phyloP scores from a whole-genome alignment of 2,888 invertebrate genomes.

The Nasonia oneida region DNA sequence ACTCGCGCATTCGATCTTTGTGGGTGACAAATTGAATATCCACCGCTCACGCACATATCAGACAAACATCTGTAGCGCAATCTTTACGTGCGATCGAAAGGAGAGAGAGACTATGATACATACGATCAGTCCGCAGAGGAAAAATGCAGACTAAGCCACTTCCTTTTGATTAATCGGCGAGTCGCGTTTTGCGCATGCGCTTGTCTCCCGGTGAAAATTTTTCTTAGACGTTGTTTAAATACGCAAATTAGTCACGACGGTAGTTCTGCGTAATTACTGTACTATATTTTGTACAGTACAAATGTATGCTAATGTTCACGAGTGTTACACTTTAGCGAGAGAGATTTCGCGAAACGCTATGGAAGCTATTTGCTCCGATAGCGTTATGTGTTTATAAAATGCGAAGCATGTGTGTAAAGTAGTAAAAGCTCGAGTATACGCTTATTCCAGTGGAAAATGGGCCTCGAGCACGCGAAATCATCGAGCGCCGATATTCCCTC shows the following conservation, averaged over 20 bases:
- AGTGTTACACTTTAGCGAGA: neutral
- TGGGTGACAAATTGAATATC: slow-evolving; percentile 6
- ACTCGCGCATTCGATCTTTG: neutral
- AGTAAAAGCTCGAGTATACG: slow-evolving; percentile 9
- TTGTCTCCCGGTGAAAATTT: slow-evolving; percentile 27
- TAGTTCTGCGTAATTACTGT: slow-evolving; percentile 9
- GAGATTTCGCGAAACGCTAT: neutral
- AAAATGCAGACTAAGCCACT: neutral
- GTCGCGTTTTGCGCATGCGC: neutral
- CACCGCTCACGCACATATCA: neutral
- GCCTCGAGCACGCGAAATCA: slow-evolving; percentile 50
- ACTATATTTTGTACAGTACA: neutral
- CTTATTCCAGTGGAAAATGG: slow-evolving; percentile 25
- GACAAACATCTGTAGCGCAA: slow-evolving; percentile 4
- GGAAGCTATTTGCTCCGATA: slow-evolving; percentile 19
- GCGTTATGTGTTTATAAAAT: slow-evolving; percentile 39
- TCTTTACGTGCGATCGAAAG: neutral
- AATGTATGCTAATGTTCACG: neutral
- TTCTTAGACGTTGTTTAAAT: neutral
- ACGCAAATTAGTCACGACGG: neutral
- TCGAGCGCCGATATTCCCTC: neutral
- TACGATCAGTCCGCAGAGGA: neutral
- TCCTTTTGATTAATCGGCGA: neutral
- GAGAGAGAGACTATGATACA: neutral
- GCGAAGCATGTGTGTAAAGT: slow-evolving; percentile 12